A percentile compares a stretch with the other conserved stretches of the same genome.
Conservation (phyloP, 2,113 vertebrate genomes). For the Bos indicus region DNA sequence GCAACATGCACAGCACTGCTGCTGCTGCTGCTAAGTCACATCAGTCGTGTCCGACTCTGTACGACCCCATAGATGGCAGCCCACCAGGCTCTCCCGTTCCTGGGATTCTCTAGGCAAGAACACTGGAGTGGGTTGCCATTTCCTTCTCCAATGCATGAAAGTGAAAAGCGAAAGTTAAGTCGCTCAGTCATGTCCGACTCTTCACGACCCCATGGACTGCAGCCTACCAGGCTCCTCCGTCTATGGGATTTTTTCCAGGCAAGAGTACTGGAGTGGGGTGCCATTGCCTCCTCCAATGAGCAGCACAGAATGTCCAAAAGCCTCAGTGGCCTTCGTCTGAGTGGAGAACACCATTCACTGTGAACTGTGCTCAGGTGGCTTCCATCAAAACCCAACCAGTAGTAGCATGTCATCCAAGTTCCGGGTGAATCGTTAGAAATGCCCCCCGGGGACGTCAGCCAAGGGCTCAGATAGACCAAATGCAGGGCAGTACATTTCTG, state of each 20-base stretch:
- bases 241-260: too few species aligned
- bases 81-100: too few species aligned
- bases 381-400: neutral
- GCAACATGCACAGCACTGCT: neutral
- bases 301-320: neutral
- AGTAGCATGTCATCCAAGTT: neutral
- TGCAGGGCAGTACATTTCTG: neutral
- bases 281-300: neutral
- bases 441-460: accelerated
- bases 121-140: too few species aligned
- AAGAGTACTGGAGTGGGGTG: too few species aligned
- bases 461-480: neutral
- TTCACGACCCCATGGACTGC: too few species aligned
- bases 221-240: accelerated
- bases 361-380: neutral
- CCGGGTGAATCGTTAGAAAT: neutral
- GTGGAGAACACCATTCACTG: neutral
- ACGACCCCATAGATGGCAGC: too few species aligned
- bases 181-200: too few species aligned
- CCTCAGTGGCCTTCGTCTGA: neutral
- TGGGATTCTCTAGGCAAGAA: too few species aligned
- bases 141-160: too few species aligned
- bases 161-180: too few species aligned
- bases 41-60: too few species aligned
- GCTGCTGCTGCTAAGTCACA: too few species aligned